Evolutionary conservation across 1,140 invertebrate genomes (phyloP).

Genomic region (Heliconius himera): DNA sequence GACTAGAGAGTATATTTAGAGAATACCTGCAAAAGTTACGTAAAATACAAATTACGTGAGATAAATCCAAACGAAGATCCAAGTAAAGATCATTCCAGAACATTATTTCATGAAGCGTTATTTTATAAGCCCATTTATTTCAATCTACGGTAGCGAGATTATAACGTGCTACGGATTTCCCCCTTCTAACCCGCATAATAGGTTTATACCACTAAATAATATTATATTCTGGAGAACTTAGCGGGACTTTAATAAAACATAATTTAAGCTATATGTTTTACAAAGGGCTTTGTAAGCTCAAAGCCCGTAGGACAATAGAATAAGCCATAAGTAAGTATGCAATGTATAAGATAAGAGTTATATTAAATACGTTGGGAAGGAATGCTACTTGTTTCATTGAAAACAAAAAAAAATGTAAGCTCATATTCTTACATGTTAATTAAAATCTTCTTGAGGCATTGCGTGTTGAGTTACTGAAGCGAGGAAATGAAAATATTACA

Average conservation of each 20-base stretch:
- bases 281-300: constrained; percentile 21
- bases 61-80: not conserved
- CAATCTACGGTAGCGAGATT: constrained; percentile 23
- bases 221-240: constrained; percentile 19
- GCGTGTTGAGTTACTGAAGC: too few species aligned
- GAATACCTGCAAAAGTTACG: not conserved
- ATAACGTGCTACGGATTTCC: constrained; percentile 19
- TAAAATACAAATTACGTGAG: not conserved
- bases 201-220: constrained; percentile 23
- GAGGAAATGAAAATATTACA: too few species aligned
- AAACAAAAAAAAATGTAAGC: too few species aligned
- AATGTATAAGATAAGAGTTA: not conserved
- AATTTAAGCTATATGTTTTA: constrained; percentile 23
- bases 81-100: not conserved
- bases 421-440: too few species aligned
- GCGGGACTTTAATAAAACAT: constrained; percentile 26
- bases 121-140: constrained; percentile 28
- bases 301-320: not conserved
- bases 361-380: not conserved
- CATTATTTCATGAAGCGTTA: constrained; percentile 21
- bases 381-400: too few species aligned
- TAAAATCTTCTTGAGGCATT: too few species aligned
- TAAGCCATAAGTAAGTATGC: not conserved
- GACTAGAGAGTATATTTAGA: not conserved
- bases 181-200: constrained; percentile 11